phyloP scores from a whole-genome alignment of 2,888 invertebrate genomes.

The Phytoseiulus persimilis region DNA sequence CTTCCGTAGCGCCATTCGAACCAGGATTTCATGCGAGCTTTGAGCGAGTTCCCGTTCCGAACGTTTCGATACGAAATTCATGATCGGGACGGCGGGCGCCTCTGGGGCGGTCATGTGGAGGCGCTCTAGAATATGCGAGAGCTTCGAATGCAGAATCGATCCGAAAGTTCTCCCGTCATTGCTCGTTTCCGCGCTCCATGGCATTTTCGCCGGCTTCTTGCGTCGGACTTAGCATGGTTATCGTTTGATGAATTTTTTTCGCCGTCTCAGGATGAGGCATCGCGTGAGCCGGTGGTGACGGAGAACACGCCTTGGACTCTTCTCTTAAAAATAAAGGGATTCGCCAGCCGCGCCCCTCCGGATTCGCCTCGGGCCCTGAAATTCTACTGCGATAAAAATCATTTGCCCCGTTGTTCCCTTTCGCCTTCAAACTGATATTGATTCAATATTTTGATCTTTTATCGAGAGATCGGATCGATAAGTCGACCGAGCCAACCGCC shows the following conservation, averaged over 20 bases:
- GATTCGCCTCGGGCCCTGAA: neutral
- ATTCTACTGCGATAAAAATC: neutral
- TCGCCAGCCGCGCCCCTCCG: neutral
- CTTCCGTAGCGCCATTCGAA: neutral
- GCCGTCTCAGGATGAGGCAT: no score
- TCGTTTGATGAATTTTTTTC: neutral
- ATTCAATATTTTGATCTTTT: neutral
- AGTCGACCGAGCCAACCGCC: neutral
- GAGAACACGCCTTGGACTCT: neutral
- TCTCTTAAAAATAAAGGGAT: neutral
- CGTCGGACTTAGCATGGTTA: neutral
- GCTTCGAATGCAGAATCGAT: neutral
- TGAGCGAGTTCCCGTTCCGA: no score
- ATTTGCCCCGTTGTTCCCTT: neutral
- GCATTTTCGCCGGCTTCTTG: neutral
- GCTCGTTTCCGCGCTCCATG: neutral
- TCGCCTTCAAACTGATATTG: neutral
- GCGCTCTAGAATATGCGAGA: neutral
- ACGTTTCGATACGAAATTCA: no score
- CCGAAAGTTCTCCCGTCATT: neutral
- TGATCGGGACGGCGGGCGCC: no score
- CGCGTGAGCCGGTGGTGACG: neutral
- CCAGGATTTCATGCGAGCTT: neutral
- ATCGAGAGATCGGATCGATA: neutral
- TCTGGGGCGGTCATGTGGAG: neutral